Base-by-base conservation (phyloP, 2,113 vertebrate species). In the Castor canadensis region DNA sequence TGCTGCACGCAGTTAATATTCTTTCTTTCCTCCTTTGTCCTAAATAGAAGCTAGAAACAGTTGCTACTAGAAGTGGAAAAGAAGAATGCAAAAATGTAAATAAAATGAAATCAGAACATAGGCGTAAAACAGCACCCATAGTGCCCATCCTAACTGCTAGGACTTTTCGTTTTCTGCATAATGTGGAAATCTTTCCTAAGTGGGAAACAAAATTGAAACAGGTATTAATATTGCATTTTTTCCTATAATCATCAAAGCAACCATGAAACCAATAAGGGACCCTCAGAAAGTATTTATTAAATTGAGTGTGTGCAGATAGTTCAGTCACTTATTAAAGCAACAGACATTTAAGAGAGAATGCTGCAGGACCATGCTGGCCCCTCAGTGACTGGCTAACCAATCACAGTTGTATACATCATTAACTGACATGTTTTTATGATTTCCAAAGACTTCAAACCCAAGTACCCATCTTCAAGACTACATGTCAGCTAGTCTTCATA, bases 401-500 rank as follows among this genome's bases (percentile, higher is more conserved):
- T 56, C n/a, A 28, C 32, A 20, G 30, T 11, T 60, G 20, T 66
- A n/a, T 32, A 16, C n/a, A 17, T 0, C 9, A 19, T n/a, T 85
- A 52, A 77, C 20, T 71, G 49, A 69, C 1, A 73, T 26, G 12
- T 40, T 64, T 64, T 64, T 76, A 22, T 43, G 40, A 45, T 72
- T 64, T 85, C 2, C 13, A 49, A 71, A 28, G 7, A 40, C 3
- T 0, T 43, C 13, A 1, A 86, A 62, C 10, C 58, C 22, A 60
- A 28, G 22, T 26, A 28, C 2, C 28, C 67, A 58, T 35, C 49
- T 45, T 47, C 17, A 35, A 52, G 58, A 8, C 26, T 9, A 6
- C 13, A 3, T 4, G 5, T 40, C 30, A 20, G 9, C 28, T 7
- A 26, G 1, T 26, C 11, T 16, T 38, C 17, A n/a, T 0, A 2